A percentile compares a stretch with the other conserved stretches of the same genome.
Conservation (phyloP, 2,113 vertebrate genomes). For the Malurus elegans region DNA sequence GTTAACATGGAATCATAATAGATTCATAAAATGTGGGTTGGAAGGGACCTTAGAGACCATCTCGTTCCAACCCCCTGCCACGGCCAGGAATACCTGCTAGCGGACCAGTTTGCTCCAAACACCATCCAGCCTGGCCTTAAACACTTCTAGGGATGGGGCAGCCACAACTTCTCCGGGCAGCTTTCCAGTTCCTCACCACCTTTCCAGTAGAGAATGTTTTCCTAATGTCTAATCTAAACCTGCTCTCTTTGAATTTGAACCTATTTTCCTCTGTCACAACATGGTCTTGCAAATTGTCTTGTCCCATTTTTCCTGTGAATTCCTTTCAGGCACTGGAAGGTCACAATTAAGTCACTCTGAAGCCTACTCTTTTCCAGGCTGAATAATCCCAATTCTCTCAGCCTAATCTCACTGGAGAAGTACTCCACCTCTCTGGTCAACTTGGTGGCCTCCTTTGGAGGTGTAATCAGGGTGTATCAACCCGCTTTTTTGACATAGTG, state of each 20-base stretch:
- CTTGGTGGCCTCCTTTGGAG: not conserved
- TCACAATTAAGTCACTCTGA: fast-evolving
- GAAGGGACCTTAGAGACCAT: not conserved
- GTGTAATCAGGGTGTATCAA: not conserved
- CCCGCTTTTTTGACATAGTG: fast-evolving
- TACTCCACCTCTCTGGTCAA: not conserved
- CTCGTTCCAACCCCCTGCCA: not conserved
- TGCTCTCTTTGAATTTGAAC: not conserved
- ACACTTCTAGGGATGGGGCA: not conserved
- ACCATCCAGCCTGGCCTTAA: too few species aligned
- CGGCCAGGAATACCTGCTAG: not conserved
- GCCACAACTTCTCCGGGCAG: too few species aligned
- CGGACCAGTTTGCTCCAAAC: not conserved
- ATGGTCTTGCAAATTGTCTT: not conserved
- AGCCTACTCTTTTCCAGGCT: not conserved
- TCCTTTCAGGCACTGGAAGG: not conserved
- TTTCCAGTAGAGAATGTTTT: not conserved
- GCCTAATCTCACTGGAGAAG: too few species aligned
- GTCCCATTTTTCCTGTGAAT: not conserved
- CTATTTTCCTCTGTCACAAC: not conserved
- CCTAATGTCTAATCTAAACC: not conserved
- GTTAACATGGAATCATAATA: not conserved
- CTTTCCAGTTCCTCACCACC: not conserved
- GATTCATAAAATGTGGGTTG: not conserved
- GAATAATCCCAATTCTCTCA: not conserved